Percentiles rank a stretch among this genome's conserved stretches.
These are phyloP conservation scores for Brachyhypopomus occidentalis DNA, from an alignment of 2,113 vertebrate species.

Conservation along the genomic window DNA sequence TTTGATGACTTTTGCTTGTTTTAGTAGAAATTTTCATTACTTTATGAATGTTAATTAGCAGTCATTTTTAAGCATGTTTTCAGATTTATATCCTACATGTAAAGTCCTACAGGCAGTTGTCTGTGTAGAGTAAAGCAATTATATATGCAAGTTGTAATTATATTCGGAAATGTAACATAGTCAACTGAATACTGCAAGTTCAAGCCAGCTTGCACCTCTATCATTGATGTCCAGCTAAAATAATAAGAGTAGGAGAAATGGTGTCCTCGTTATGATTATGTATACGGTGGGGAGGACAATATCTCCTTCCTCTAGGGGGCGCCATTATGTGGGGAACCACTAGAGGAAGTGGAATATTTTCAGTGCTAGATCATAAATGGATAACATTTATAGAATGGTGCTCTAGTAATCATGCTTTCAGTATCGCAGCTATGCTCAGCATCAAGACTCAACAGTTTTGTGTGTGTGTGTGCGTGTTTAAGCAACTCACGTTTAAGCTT, in stretches of 20 bases:
- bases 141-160: constrained; percentile 58
- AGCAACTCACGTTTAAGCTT: too few species aligned
- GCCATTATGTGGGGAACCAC: constrained; percentile 60
- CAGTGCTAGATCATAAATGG: constrained; percentile 40
- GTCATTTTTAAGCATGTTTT: too few species aligned
- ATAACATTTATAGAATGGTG: too few species aligned
- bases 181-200: too few species aligned
- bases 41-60: constrained; percentile 53
- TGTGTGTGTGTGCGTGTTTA: too few species aligned
- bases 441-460: too few species aligned
- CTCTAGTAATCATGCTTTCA: too few species aligned
- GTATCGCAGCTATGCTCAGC: too few species aligned
- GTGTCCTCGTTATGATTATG: neutral
- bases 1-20: constrained; percentile 57
- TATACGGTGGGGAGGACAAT: constrained; percentile 43
- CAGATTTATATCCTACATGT: constrained; percentile 56
- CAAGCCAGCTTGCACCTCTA: too few species aligned
- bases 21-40: constrained; percentile 54
- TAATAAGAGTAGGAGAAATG: too few species aligned
- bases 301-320: constrained; percentile 68
- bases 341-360: constrained; percentile 44
- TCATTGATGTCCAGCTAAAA: too few species aligned
- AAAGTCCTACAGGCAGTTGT: neutral
- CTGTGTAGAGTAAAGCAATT: constrained; percentile 58
- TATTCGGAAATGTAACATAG: too few species aligned